A percentile compares a stretch with the other conserved stretches of the same genome.
Evolutionary conservation across 2,797 vertebrate species (phyloP).

Genomic region (Peromyscus attwateri): DNA sequence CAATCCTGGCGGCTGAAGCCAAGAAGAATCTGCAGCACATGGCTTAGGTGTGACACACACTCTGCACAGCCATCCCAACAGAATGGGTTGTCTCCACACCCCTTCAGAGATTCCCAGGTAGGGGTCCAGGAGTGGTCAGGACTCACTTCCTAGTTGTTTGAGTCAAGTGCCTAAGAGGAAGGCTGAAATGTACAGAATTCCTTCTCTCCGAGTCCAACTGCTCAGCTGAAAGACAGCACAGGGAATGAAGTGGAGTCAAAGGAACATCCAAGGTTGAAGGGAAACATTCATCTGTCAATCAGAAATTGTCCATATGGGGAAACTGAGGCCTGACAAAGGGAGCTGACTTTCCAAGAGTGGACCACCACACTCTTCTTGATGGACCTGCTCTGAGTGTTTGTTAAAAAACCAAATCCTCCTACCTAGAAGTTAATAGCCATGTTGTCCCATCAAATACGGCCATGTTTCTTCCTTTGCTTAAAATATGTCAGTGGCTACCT

Average conservation of each 20-base stretch:
- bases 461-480: not conserved
- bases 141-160: not conserved
- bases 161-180: not conserved
- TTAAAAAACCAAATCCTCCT: not conserved
- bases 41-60: not conserved
- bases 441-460: conserved; percentile 7
- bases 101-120: not conserved
- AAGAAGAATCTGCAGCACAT: not conserved
- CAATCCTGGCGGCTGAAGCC: not conserved
- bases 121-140: rapidly evolving
- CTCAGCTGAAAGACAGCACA: not conserved
- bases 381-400: not conserved
- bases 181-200: not conserved
- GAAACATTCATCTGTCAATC: not conserved
- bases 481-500: not conserved
- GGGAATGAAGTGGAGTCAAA: not conserved
- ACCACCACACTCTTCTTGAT: not conserved
- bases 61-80: not conserved
- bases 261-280: not conserved
- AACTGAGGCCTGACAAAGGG: not conserved
- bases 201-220: not conserved
- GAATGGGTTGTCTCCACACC: not conserved
- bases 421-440: not conserved
- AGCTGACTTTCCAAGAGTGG: not conserved
- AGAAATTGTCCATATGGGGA: not conserved